Evolutionary conservation across 2,888 invertebrate species (phyloP).

Genomic region (Melipona beecheii): DNA sequence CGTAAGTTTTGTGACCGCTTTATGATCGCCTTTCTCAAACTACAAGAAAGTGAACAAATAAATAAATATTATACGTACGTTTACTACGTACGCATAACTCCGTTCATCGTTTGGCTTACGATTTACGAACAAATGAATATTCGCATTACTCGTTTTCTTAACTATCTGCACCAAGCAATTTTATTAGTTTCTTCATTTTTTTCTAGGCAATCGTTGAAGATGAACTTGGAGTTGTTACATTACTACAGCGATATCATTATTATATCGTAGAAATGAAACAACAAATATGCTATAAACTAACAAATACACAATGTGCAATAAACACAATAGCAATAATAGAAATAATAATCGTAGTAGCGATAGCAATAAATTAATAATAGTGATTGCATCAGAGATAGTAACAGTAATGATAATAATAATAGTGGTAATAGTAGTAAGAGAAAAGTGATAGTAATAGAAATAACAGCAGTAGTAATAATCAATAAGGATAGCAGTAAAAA

Average conservation of each 20-base stretch:
- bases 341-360: conserved; percentile 40
- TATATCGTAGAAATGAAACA: conserved; percentile 56
- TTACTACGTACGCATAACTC: conserved; percentile 27
- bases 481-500: not conserved
- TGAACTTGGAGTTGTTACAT: conserved; percentile 28
- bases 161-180: not conserved
- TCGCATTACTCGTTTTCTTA: not conserved
- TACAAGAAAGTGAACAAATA: conserved; percentile 75
- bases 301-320: conserved; percentile 40
- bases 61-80: conserved; percentile 76
- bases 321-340: conserved; percentile 47
- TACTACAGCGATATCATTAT: not conserved
- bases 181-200: not conserved
- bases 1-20: conserved; percentile 52
- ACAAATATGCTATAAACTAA: conserved; percentile 61
- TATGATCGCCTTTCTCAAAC: conserved; percentile 60
- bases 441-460: not conserved
- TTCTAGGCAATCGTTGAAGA: not conserved
- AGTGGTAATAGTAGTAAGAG: not conserved
- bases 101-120: not conserved
- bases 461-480: not conserved
- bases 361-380: conserved; percentile 14
- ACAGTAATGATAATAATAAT: not conserved
- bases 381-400: not conserved
- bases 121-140: not conserved